phyloP scores from a whole-genome alignment of 2,113 vertebrate species.

The Crypturellus undulatus region DNA sequence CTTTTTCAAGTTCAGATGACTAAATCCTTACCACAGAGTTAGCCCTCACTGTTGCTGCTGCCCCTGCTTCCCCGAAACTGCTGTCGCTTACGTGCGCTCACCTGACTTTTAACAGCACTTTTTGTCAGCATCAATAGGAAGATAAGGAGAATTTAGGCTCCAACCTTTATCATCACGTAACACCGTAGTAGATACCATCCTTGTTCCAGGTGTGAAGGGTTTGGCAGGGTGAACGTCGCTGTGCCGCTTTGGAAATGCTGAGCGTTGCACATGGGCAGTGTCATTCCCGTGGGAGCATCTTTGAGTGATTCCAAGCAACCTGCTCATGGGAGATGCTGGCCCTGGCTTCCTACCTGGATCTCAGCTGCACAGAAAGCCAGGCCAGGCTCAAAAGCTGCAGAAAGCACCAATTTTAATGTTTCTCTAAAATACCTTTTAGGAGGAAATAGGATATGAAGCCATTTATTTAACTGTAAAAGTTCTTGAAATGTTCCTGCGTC shows the following conservation, averaged over 20 bases:
- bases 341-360: neutral
- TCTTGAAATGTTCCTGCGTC: neutral
- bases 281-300: neutral
- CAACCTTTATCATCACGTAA: neutral
- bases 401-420: neutral
- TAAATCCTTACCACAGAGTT: neutral
- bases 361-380: neutral
- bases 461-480: neutral
- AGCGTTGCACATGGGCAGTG: neutral
- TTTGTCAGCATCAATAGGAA: fast-evolving
- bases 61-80: neutral
- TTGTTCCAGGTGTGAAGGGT: fast-evolving
- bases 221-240: neutral
- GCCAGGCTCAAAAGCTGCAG: neutral
- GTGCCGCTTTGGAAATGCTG: neutral
- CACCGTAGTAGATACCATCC: neutral
- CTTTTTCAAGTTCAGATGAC: neutral
- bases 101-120: neutral
- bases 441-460: neutral
- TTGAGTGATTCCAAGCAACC: neutral
- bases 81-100: neutral
- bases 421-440: neutral
- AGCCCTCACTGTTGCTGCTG: neutral
- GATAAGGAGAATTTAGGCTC: neutral
- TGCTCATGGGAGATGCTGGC: neutral